Evolutionary conservation across 2,888 invertebrate species (phyloP), one percentile per base, ranked within the genome.

Genomic region (Zaprionus bogoriensis): DNA sequence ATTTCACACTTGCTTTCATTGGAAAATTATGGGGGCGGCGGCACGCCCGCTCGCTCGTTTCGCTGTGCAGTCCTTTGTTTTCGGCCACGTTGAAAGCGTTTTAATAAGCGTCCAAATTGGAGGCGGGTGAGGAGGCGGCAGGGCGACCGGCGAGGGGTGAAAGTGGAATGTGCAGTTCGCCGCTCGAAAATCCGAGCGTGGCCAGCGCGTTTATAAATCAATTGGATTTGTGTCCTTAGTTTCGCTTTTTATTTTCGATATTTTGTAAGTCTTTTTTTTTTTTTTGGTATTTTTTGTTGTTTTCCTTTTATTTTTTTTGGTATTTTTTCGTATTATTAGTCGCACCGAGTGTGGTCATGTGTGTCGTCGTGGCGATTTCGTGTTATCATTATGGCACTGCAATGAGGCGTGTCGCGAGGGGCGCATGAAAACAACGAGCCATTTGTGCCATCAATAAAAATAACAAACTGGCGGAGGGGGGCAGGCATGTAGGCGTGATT

Each of bases 1-100:
- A 81, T 76, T 79, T 78, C 58, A 76, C 82, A 76, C 76, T 76
- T 78, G 19, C 45, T 52, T 69, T 68, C 68, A 71, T 74, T 67
- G 71, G 67, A 61, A 74, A 76, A 63, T 62, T 59, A 53, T 52
- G 46, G 25, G 44, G 52, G 9, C 50, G 22, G 3, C 51, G 12
- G 36, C 27, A 20, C 22, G 10, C 9, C 42, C 6, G 10, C 52
- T 41, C n/a, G 9, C 28, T 12, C 4, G 12, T 27, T 14, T 44
- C 30, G 9, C 38, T 39, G 20, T n/a, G n/a, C 9, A 28, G 46
- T 44, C 38, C 54, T 66, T 74, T 70, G 70, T 64, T 64, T 71
- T 70, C 42, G 58, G 20, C 30, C 62, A 42, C 9, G 23, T 32
- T 61, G 59, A 63, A 65, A 67, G 72, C 66, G 51, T 71, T 74